phyloP scores from a whole-genome alignment of 1,140 invertebrate species.

The Dreissena rostriformis region DNA sequence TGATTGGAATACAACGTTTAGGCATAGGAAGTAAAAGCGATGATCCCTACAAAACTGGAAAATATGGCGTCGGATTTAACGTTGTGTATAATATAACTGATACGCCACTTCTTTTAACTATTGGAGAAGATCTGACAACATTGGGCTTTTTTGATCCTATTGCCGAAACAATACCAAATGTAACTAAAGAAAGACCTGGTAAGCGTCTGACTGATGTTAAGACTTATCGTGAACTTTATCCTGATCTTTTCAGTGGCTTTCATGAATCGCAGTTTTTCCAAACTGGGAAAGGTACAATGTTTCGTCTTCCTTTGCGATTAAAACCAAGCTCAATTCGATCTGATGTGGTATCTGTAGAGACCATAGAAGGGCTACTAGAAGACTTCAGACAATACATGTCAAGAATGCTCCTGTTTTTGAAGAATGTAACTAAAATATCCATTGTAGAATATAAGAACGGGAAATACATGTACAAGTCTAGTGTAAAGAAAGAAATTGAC shows the following conservation, averaged over 20 bases:
- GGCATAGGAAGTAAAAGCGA: slow-evolving; percentile 69
- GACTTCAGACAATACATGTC: no score
- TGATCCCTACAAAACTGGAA: slow-evolving; percentile 69
- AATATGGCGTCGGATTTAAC: slow-evolving; percentile 78
- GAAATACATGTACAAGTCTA: no score
- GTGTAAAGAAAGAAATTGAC: no score
- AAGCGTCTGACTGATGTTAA: slow-evolving; percentile 57
- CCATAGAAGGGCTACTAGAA: no score
- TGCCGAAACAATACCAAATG: slow-evolving; percentile 63
- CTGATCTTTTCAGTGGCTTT: slow-evolving; percentile 7
- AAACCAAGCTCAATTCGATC: no score
- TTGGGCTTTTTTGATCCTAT: slow-evolving; percentile 76
- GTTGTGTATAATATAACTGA: slow-evolving; percentile 78
- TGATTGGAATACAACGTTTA: slow-evolving; percentile 72
- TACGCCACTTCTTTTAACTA: slow-evolving; percentile 73
- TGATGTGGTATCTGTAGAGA: no score
- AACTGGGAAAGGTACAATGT: slow-evolving; percentile 57
- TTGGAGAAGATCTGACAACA: slow-evolving; percentile 53
- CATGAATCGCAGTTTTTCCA: slow-evolving; percentile 23
- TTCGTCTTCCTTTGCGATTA: slow-evolving; percentile 66
- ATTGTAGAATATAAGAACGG: no score
- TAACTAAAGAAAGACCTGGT: slow-evolving; percentile 66
- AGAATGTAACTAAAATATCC: no score
- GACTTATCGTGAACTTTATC: neutral
- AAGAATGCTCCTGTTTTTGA: no score